Evolutionary conservation across 1,140 invertebrate genomes (phyloP), one percentile per base, ranked within the genome.

Genomic region (Rhopalosiphum maidis): DNA sequence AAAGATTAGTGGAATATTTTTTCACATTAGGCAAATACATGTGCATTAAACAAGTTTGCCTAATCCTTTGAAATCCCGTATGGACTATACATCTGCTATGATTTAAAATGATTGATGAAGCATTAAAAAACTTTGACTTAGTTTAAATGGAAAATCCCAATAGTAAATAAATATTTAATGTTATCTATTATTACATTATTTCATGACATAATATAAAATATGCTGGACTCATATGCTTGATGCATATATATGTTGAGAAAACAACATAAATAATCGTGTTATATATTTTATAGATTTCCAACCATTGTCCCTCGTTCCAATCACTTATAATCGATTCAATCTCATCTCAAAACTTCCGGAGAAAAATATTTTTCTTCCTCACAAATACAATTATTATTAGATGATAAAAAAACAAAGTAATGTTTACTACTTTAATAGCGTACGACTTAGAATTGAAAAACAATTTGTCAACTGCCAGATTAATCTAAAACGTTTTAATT

Each of bases 201-300:
- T 21, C 60, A 35, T 77, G 4, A 77, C 30, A 77, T 77, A 77
- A 77, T 77, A 77, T 18, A 77, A 68, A 30, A n/a, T 77, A 77
- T 77, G 15, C 30, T 15, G 60, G 60, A 77, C 48, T 18, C 11
- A 18, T 0, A 51, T 41, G 41, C 30, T 15, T 35, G 30, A n/a
- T 68, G n/a, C 15, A 18, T 15, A 21, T 77, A 77, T 77, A 77
- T 77, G n/a, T 77, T 35, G 60, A n/a, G 15, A 77, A 35, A 77
- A 23, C 30, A n/a, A n/a, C 18, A 35, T 51, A 51, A 9, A 18
- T n/a, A 77, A 35, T 35, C 15, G n/a, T n/a, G 18, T 77, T 77
- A n/a, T 77, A 11, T 77, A 77, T 77, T n/a, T 77, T 77, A 77
- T 77, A 77, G n/a, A 77, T 77, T 77, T 77, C 60, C 60, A n/a